phyloP scores from a whole-genome alignment of 2,797 vertebrate genomes.

The Sebastes melanostomus region DNA sequence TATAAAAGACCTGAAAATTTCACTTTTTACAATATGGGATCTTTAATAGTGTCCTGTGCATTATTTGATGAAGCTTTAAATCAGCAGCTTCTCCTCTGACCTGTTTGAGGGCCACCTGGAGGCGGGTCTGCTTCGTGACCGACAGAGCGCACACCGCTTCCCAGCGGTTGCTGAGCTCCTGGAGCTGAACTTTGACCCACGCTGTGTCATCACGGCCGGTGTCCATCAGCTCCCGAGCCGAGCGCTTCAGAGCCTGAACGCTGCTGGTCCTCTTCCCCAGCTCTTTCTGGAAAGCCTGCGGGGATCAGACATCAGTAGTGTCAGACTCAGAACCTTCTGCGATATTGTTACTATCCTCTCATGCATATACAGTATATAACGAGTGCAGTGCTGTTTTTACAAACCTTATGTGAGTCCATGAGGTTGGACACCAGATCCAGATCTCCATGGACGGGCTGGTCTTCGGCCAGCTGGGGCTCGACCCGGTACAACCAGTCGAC shows the following conservation, averaged over 20 bases:
- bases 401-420: constrained; percentile 97
- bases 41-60: not conserved
- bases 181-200: constrained; percentile 97
- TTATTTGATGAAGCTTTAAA: not conserved
- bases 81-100: constrained; percentile 67
- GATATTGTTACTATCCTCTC: not conserved
- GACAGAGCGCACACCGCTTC: constrained; percentile 96
- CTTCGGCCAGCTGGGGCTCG: constrained; percentile 95
- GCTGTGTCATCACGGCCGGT: constrained; percentile 94
- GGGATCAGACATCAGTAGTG: not conserved
- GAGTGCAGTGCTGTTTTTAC: not conserved
- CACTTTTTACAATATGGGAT: too few relatives aligned
- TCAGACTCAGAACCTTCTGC: not conserved
- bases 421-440: constrained; percentile 97
- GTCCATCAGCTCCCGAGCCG: constrained; percentile 95
- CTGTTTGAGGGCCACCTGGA: constrained; percentile 95
- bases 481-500: constrained; percentile 99
- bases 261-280: constrained; percentile 95
- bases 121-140: constrained; percentile 93
- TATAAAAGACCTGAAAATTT: too few relatives aligned
- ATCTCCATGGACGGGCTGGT: constrained; percentile 96
- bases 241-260: constrained; percentile 94
- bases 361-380: not conserved
- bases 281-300: constrained; percentile 95
- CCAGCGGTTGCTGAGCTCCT: constrained; percentile 98